A percentile compares a stretch with the other conserved stretches of the same genome.
phyloP scores from a whole-genome alignment of 2,888 invertebrate genomes.

The Bellardia pandia region DNA sequence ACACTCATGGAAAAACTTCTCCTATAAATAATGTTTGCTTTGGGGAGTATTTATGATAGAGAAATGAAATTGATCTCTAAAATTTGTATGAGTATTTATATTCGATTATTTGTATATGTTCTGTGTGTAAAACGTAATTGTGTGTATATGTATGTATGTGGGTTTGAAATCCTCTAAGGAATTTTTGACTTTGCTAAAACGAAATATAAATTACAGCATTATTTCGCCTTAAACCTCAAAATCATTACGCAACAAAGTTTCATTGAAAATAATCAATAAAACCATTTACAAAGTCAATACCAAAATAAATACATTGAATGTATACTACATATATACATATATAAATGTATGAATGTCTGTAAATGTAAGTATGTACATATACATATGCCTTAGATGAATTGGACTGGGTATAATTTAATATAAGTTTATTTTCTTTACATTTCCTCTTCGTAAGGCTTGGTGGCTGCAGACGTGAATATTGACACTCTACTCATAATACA shows the following conservation, averaged over 20 bases:
- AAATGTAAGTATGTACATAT: background rate
- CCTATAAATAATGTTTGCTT: slow-evolving; percentile 62
- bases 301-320: background rate
- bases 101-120: background rate
- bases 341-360: background rate
- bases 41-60: slow-evolving; percentile 63
- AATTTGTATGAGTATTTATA: slow-evolving; percentile 1
- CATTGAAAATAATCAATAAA: slow-evolving; percentile 64
- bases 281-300: slow-evolving; percentile 35
- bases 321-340: background rate
- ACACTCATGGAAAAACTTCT: slow-evolving; percentile 32
- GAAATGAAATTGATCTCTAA: slow-evolving; percentile 63
- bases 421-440: background rate
- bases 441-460: background rate
- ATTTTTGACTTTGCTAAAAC: slow-evolving; percentile 16
- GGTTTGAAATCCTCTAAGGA: slow-evolving; percentile 50
- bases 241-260: slow-evolving; percentile 36
- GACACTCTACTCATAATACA: background rate
- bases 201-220: slow-evolving; percentile 35
- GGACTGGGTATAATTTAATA: background rate
- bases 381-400: slow-evolving; percentile 15
- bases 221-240: slow-evolving; percentile 35
- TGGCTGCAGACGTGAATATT: background rate
- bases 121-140: background rate
- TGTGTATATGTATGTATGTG: background rate